Conservation (phyloP, 2,797 vertebrate species). For the Carduelis carduelis region DNA sequence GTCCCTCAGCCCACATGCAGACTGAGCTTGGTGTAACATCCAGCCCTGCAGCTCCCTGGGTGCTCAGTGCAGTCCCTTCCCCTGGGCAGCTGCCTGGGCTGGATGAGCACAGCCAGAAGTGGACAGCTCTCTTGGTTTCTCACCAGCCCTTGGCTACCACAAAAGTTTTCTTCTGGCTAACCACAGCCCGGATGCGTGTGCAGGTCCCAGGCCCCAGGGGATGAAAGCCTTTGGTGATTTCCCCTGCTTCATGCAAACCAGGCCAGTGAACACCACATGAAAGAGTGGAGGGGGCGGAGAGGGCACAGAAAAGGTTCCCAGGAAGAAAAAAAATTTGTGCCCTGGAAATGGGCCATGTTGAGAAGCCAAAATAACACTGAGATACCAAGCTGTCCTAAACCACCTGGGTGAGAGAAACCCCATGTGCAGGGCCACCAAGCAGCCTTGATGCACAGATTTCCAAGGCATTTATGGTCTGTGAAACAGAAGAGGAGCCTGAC, state of each 20-base stretch:
- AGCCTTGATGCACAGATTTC: fast-evolving
- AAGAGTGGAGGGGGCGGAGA: neutral
- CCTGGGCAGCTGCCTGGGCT: neutral
- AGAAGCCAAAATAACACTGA: neutral
- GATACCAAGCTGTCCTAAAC: neutral
- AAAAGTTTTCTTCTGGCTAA: slow-evolving; percentile 24
- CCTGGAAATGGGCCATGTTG: neutral
- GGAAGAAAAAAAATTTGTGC: neutral
- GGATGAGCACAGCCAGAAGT: fast-evolving
- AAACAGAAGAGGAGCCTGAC: neutral
- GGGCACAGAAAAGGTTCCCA: neutral
- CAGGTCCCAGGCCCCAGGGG: neutral
- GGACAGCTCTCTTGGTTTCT: neutral
- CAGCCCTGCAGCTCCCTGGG: neutral
- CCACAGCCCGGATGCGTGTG: fast-evolving
- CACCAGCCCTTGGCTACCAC: neutral
- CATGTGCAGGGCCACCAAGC: neutral
- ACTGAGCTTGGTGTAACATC: fast-evolving
- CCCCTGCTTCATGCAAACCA: neutral
- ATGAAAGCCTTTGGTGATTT: neutral
- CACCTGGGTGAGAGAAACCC: fast-evolving
- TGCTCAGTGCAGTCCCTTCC: neutral
- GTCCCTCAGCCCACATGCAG: neutral
- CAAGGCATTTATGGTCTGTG: neutral
- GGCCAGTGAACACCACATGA: neutral